Evolutionary conservation across 2,888 invertebrate genomes (phyloP).

Genomic region (Gymnosoma rotundatum): DNA sequence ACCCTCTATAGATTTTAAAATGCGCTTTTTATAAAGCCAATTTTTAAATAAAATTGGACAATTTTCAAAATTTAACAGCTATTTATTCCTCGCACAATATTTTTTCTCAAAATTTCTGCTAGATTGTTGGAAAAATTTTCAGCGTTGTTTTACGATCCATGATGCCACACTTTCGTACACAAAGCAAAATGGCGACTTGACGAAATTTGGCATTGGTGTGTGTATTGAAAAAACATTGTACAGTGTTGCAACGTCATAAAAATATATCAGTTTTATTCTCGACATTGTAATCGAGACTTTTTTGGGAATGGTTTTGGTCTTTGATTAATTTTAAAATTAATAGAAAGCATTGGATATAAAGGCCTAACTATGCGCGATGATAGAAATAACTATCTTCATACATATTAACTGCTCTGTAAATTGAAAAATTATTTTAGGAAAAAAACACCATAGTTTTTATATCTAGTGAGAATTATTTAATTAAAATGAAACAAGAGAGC

Average conservation of each 20-base stretch:
- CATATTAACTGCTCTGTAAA: too few species aligned
- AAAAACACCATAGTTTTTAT: too few species aligned
- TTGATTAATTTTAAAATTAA: not conserved
- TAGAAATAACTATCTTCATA: too few species aligned
- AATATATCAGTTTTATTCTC: not conserved
- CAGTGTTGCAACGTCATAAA: conserved; percentile 34
- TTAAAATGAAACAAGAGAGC: too few species aligned
- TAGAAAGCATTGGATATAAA: too few species aligned
- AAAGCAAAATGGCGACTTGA: conserved; percentile 66
- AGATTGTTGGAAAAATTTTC: conserved; percentile 63
- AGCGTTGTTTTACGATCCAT: conserved; percentile 61
- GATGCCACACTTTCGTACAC: conserved; percentile 55
- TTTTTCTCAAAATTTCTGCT: conserved; percentile 57
- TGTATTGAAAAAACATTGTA: conserved; percentile 56
- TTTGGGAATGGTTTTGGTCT: conserved; percentile 22
- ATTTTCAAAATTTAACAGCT: conserved; percentile 66
- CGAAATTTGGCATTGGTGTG: conserved; percentile 59
- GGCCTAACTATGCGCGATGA: too few species aligned
- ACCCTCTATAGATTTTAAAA: conserved; percentile 21
- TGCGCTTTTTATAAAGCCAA: not conserved
- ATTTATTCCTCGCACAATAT: conserved; percentile 58
- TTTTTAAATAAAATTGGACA: conserved; percentile 47
- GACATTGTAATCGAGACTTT: conserved; percentile 7
- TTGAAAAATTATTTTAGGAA: too few species aligned
- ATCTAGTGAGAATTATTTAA: too few species aligned